These are phyloP conservation scores for Mactra quadrangularis DNA, from an alignment of 1,140 invertebrate genomes.

Conservation along the genomic window DNA sequence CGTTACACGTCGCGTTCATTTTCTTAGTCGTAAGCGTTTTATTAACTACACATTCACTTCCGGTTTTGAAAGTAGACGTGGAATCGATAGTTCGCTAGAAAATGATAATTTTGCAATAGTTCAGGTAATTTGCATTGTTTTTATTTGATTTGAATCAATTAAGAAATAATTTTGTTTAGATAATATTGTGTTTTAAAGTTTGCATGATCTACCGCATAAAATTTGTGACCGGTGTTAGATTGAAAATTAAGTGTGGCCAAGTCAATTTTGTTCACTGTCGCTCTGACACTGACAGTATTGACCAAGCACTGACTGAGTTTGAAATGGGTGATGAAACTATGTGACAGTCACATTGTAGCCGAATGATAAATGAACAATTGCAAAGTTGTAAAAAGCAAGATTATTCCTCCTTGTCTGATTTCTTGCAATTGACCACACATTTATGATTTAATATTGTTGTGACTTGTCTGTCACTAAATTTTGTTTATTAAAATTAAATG, in stretches of 20 bases:
- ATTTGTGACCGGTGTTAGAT: neutral
- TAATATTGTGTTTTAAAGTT: neutral
- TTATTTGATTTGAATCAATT: too few species aligned
- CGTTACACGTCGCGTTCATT: too few species aligned
- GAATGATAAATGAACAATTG: too few species aligned
- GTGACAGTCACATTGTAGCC: too few species aligned
- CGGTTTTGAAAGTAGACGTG: constrained; percentile 46
- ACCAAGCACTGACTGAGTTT: neutral
- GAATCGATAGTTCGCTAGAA: constrained; percentile 38
- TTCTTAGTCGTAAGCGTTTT: too few species aligned
- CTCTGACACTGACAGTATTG: neutral
- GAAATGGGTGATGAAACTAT: neutral
- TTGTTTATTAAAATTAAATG: too few species aligned
- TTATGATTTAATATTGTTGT: too few species aligned
- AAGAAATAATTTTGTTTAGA: neutral
- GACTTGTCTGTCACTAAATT: too few species aligned
- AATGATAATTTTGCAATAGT: constrained; percentile 32
- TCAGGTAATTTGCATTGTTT: constrained; percentile 9
- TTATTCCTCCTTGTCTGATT: too few species aligned
- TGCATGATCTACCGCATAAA: neutral
- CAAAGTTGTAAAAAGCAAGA: too few species aligned
- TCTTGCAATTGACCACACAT: too few species aligned
- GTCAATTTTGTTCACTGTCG: neutral
- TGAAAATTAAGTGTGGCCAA: neutral
- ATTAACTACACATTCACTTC: neutral